A percentile compares a stretch with the other conserved stretches of the same genome.
phyloP scores from a whole-genome alignment of 2,888 invertebrate genomes.

The Mythimna impura region DNA sequence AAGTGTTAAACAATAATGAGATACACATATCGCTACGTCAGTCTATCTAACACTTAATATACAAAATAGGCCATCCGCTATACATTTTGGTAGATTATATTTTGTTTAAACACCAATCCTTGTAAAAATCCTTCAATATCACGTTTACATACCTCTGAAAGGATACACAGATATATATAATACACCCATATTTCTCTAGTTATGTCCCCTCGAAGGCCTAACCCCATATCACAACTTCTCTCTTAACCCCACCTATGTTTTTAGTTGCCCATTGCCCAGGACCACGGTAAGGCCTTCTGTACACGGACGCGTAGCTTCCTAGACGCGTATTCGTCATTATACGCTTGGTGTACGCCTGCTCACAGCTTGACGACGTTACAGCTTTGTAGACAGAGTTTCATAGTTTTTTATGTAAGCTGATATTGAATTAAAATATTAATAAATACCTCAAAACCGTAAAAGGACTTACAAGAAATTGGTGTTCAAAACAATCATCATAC shows the following conservation, averaged over 20 bases:
- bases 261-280: too few species aligned
- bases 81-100: constrained; percentile 31
- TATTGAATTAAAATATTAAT: background rate
- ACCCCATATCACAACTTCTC: too few species aligned
- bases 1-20: constrained; percentile 53
- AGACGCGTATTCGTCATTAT: too few species aligned
- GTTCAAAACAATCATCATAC: constrained; percentile 41
- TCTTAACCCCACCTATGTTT: too few species aligned
- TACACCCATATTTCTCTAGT: background rate
- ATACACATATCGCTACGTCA: constrained; percentile 70
- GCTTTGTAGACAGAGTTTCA: too few species aligned
- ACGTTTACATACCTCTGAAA: too few species aligned
- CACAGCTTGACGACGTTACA: too few species aligned
- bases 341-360: too few species aligned
- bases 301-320: too few species aligned
- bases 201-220: too few species aligned
- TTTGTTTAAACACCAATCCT: constrained; percentile 45
- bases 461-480: constrained; percentile 19
- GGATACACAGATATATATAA: background rate
- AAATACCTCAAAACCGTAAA: background rate
- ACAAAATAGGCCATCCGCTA: constrained; percentile 79
- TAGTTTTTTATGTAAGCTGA: too few species aligned
- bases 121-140: background rate
- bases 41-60: constrained; percentile 80
- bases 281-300: too few species aligned